These are phyloP conservation scores for Leptonema lineaticorne DNA, from an alignment of 1,140 invertebrate genomes.

Conservation along the genomic window DNA sequence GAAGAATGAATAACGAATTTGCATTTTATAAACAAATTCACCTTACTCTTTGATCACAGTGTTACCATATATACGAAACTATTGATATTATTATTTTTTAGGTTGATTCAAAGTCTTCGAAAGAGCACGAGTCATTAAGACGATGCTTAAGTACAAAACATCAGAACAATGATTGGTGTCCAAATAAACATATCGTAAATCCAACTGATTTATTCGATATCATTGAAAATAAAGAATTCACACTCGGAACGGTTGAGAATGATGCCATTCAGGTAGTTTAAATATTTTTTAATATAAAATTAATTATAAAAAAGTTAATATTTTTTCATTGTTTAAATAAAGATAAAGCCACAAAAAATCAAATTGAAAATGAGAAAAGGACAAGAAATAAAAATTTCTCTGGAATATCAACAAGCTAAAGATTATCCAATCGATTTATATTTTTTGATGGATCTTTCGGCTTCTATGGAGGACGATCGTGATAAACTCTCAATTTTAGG, in stretches of 20 bases:
- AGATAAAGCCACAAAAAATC: constrained; percentile 14
- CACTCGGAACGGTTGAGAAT: neutral
- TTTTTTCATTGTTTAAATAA: neutral
- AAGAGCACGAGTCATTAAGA: neutral
- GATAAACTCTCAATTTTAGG: constrained; percentile 67
- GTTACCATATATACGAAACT: too few relatives aligned
- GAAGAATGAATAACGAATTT: too few relatives aligned
- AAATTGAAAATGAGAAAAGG: constrained; percentile 6
- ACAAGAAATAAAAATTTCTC: constrained; percentile 42
- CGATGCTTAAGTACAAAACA: neutral
- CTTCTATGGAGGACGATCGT: constrained; percentile 76
- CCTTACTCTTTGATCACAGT: too few relatives aligned
- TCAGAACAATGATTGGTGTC: neutral
- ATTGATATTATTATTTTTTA: neutral
- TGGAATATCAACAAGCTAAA: constrained; percentile 61
- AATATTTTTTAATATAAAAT: constrained; percentile 1
- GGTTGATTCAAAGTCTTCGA: neutral
- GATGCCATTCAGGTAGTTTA: constrained; percentile 10
- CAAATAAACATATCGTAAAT: neutral
- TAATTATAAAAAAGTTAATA: neutral
- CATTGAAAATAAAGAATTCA: neutral
- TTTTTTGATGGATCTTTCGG: constrained; percentile 83
- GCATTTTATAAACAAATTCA: too few relatives aligned
- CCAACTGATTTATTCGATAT: neutral
- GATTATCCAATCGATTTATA: constrained; percentile 89